Evolutionary conservation across 2,888 invertebrate species (phyloP).

Genomic region (Tiliacea citrago): DNA sequence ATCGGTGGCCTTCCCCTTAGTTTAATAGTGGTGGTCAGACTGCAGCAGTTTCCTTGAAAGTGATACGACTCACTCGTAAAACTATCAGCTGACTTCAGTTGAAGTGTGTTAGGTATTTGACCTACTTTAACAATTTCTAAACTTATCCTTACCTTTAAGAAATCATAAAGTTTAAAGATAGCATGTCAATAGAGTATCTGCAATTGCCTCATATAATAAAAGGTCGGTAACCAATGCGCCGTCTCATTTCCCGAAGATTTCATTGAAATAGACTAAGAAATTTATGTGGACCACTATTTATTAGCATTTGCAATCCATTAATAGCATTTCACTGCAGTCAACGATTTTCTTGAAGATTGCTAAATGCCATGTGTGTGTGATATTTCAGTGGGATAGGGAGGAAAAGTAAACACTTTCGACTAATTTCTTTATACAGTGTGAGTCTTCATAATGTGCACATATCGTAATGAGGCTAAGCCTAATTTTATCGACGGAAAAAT

Average conservation of each 20-base stretch:
- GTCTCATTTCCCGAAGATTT: constrained; percentile 9
- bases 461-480: too few species aligned
- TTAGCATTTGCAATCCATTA: constrained; percentile 10
- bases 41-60: constrained; percentile 47
- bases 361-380: background rate
- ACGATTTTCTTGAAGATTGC: background rate
- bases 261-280: background rate
- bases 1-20: constrained; percentile 32
- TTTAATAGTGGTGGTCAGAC: constrained; percentile 43
- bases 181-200: background rate
- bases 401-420: background rate
- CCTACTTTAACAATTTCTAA: constrained; percentile 21
- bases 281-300: background rate
- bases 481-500: too few species aligned
- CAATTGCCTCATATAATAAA: background rate
- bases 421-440: too few species aligned
- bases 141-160: background rate
- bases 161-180: background rate
- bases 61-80: constrained; percentile 47
- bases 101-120: constrained; percentile 9
- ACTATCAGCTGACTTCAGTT: constrained; percentile 35
- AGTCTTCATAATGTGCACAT: too few species aligned
- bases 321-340: background rate
- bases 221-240: background rate
- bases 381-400: background rate